Evolutionary conservation across 2,113 vertebrate genomes (phyloP).

Genomic region (Sphaerodactylus townsendi): DNA sequence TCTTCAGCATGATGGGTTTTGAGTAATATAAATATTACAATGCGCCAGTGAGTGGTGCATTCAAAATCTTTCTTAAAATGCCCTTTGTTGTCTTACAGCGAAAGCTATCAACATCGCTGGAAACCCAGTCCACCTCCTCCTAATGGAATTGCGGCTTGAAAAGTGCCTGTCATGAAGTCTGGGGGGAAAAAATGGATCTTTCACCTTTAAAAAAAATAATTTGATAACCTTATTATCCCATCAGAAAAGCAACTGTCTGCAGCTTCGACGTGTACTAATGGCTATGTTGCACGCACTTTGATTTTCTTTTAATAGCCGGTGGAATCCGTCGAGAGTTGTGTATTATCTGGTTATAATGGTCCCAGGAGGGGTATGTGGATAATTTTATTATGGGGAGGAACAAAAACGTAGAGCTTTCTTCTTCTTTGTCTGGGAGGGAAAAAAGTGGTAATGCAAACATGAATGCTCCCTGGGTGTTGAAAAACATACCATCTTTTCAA

Average conservation of each 20-base stretch:
- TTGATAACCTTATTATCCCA: slow-evolving; percentile 66
- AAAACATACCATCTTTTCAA: slow-evolving; percentile 28
- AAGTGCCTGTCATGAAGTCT: slow-evolving; percentile 44
- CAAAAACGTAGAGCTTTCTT: slow-evolving; percentile 36
- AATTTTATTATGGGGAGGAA: slow-evolving; percentile 60
- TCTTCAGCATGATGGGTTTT: slow-evolving; percentile 50
- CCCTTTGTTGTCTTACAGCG: slow-evolving; percentile 55
- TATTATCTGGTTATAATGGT: slow-evolving; percentile 63
- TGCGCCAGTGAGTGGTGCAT: slow-evolving; percentile 20
- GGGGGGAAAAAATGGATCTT: slow-evolving; percentile 49
- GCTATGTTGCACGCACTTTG: slow-evolving; percentile 58
- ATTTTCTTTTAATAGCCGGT: slow-evolving; percentile 47
- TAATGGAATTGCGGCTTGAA: slow-evolving; percentile 53
- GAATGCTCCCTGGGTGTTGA: slow-evolving; percentile 31
- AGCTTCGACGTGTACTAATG: slow-evolving; percentile 55
- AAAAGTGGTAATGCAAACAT: slow-evolving; percentile 53
- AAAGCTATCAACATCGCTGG: slow-evolving; percentile 46
- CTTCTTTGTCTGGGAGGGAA: background rate
- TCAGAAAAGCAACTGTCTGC: slow-evolving; percentile 43
- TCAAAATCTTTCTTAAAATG: slow-evolving; percentile 43
- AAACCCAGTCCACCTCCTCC: slow-evolving; percentile 47
- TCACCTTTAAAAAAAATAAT: slow-evolving; percentile 67
- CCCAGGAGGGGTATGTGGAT: slow-evolving; percentile 26
- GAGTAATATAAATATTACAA: slow-evolving; percentile 51
- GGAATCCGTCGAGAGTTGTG: slow-evolving; percentile 60